Evolutionary conservation across 2,113 vertebrate genomes (phyloP).

Genomic region (Nicator chloris): DNA sequence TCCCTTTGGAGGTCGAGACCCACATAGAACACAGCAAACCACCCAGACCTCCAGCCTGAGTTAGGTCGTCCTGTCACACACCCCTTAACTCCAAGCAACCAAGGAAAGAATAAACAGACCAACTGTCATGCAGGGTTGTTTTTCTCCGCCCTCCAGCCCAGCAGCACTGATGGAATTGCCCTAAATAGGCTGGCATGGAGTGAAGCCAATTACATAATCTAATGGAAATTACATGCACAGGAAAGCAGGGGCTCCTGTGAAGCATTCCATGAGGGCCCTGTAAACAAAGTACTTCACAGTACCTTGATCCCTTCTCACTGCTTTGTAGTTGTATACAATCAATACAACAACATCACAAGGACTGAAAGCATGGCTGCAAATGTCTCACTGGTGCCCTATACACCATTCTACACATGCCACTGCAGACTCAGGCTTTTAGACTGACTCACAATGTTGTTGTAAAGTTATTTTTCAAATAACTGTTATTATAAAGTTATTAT

Average conservation of each 20-base stretch:
- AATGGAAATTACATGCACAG: background rate
- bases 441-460: background rate
- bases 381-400: background rate
- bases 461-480: background rate
- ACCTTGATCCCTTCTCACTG: background rate
- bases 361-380: background rate
- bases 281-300: background rate
- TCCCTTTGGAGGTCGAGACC: background rate
- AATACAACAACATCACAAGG: background rate
- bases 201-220: background rate
- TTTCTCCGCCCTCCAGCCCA: background rate
- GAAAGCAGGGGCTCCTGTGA: background rate
- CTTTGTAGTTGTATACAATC: background rate
- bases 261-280: background rate
- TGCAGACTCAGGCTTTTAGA: background rate
- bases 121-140: background rate
- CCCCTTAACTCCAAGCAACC: background rate
- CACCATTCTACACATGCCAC: background rate
- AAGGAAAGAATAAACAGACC: background rate
- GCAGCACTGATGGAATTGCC: background rate
- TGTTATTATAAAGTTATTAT: too few relatives aligned
- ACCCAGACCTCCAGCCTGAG: background rate
- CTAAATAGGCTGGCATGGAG: rapidly evolving
- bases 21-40: background rate
- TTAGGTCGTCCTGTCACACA: background rate